phyloP scores from a whole-genome alignment of 2,888 invertebrate species.

The Eristalis intricaria region DNA sequence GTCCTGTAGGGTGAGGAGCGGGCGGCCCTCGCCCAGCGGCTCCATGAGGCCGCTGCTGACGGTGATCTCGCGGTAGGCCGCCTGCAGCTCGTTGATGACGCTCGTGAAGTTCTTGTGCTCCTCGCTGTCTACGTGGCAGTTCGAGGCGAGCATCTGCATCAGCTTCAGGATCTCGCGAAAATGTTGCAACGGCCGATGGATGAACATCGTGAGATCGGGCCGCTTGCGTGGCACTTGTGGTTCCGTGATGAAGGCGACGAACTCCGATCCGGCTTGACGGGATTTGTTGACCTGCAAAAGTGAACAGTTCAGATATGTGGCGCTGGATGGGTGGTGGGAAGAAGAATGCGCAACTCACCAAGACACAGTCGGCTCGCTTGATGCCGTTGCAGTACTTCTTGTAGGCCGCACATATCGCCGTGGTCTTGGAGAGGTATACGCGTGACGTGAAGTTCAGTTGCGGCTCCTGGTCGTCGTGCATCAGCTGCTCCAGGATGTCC shows the following conservation, averaged over 20 bases:
- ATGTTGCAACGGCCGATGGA: conserved; percentile 93
- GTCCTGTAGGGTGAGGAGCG: conserved; percentile 90
- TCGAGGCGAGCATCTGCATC: conserved; percentile 83
- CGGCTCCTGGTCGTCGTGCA: conserved; percentile 88
- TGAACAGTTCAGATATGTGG: not conserved
- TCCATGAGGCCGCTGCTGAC: conserved; percentile 93
- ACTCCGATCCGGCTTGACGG: conserved; percentile 88
- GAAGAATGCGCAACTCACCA: conserved; percentile 82
- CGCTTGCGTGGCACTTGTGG: conserved; percentile 91
- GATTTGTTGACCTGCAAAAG: conserved; percentile 85
- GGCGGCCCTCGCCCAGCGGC: conserved; percentile 91
- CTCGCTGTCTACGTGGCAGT: conserved; percentile 81
- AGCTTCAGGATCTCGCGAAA: conserved; percentile 85
- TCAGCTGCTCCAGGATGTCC: conserved; percentile 89
- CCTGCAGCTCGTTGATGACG: conserved; percentile 82
- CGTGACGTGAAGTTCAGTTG: conserved; percentile 86
- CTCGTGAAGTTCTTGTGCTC: conserved; percentile 80
- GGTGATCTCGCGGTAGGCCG: conserved; percentile 90
- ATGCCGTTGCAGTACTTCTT: conserved; percentile 92
- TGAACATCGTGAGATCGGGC: conserved; percentile 91
- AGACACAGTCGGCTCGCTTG: conserved; percentile 91
- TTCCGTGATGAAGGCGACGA: conserved; percentile 90
- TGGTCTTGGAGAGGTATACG: conserved; percentile 88
- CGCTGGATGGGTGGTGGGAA: not conserved
- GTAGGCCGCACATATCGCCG: conserved; percentile 89